Evolutionary conservation across 2,888 invertebrate species (phyloP), one percentile per base, ranked within the genome.

Genomic region (Margaritifera margaritifera): DNA sequence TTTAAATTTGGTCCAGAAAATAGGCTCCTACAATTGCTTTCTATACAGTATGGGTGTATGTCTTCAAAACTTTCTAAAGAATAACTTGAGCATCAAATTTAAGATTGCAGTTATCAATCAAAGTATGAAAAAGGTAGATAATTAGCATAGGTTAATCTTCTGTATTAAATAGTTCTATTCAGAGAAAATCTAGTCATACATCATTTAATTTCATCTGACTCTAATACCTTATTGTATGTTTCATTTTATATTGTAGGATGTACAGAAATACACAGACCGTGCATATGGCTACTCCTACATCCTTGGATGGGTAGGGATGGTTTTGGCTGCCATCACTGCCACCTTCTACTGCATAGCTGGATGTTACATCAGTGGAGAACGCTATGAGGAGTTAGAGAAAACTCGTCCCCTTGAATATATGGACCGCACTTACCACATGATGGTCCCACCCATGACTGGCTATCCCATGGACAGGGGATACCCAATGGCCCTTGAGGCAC

Each of bases 261-360:
- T 84, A 25, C 75, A 81, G 60, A 66, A 68, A 1, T 79, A 80
- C 2, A 83, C 84, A 20, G 65, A 66, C 24, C 79, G 85, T 18
- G 62, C 62, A 5, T 86, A 86, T 62, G 83, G 82, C n/a, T 88
- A 81, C 78, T 87, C 87, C 8, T 88, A 88, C 79, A 83, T 85
- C 27, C 71, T 88, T 22, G 87, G 86, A 24, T 88, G 87, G 87
- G 75, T 85, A 18, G 85, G 82, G 19, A 86, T 86, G 82, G 82
- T 77, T 24, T 57, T 85, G 25, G 81, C 83, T 6, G 82, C 85
- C 11, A 68, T 87, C 31, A 73, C 82, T 50, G 86, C 87, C 52
- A 83, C 85, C 51, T 79, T 87, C 70, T 87, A 84, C 77, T 80
- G 85, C 19, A 72, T 85, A 50, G 85, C 85, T 31, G 86, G 86